A percentile compares a stretch with the other conserved stretches of the same genome.
These are phyloP conservation scores for Sialia sialis DNA, from an alignment of 2,113 vertebrate species.

Conservation along the genomic window DNA sequence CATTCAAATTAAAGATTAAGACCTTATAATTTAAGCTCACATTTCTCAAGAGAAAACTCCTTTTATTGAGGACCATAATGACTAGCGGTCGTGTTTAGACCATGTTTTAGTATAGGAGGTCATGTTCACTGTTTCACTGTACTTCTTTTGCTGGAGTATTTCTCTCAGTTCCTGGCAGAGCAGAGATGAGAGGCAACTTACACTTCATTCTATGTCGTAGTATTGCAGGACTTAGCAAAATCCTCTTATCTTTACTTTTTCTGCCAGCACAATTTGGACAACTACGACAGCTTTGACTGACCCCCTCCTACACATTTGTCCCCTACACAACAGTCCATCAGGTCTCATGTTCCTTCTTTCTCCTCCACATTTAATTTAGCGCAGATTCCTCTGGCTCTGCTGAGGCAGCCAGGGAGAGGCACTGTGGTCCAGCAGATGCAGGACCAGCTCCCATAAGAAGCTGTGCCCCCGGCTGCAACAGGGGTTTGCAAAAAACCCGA, in stretches of 20 bases:
- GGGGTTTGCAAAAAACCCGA: neutral
- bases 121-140: neutral
- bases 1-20: neutral
- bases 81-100: neutral
- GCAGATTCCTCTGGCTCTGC: rapidly evolving
- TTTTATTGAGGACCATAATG: neutral
- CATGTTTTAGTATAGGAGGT: neutral
- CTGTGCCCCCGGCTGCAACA: neutral
- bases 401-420: neutral
- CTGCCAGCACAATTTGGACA: neutral
- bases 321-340: neutral
- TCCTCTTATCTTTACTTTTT: neutral
- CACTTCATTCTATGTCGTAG: neutral
- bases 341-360: neutral
- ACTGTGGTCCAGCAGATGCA: neutral
- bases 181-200: neutral
- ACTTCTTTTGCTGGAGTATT: neutral
- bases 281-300: neutral
- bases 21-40: neutral
- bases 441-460: neutral
- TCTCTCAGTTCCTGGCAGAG: neutral
- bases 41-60: neutral
- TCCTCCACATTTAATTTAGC: neutral
- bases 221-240: neutral
- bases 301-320: neutral